Evolutionary conservation across 2,888 invertebrate genomes (phyloP), one percentile per base, ranked within the genome.

Genomic region (Melieria picta): DNA sequence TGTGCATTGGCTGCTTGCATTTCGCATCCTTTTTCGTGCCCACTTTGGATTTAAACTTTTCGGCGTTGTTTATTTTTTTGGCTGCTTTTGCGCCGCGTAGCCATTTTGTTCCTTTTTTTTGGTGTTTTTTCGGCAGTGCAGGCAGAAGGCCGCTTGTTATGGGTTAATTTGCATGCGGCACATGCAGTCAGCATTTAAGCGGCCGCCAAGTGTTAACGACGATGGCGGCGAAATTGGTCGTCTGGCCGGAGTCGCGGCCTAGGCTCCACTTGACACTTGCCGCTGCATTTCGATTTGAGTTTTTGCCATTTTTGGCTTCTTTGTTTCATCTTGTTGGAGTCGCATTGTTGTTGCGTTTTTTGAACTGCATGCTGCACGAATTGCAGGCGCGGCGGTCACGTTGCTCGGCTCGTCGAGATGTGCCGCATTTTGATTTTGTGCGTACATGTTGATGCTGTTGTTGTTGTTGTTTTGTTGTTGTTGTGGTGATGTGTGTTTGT

Each of bases 271-370:
- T 71, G 65, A 71, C 65, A 65, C 65, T 65, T 55, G 30, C 3
- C 30, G 46, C 55, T 65, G 45, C 67, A 10, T 52, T 61, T 60
- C 60, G 60, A 67, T 42, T 50, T 47, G 5, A 13, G 10, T 45
- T n/a, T n/a, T 46, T 48, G 16, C 45, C 30, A 30, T 30, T 43
- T 5, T 7, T 56, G n/a, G 48, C 7, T 48, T 70, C 65, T 61
- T 69, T 16, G 9, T 47, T 16, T 60, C 72, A 65, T 61, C 71
- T 68, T 30, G 65, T 30, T 30, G 30, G 30, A 30, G 52, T 57
- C 74, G 72, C 71, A 74, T 74, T 76, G 74, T 75, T 78, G 71
- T 77, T 75, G 75, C 78, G 55, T 58, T 68, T 47, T 57, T 13
- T 60, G 60, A 4, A 9, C 42, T 43, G 48, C 45, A 46, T 65